Base-by-base conservation (phyloP, 2,113 vertebrate species). In the Eclectus roratus region DNA sequence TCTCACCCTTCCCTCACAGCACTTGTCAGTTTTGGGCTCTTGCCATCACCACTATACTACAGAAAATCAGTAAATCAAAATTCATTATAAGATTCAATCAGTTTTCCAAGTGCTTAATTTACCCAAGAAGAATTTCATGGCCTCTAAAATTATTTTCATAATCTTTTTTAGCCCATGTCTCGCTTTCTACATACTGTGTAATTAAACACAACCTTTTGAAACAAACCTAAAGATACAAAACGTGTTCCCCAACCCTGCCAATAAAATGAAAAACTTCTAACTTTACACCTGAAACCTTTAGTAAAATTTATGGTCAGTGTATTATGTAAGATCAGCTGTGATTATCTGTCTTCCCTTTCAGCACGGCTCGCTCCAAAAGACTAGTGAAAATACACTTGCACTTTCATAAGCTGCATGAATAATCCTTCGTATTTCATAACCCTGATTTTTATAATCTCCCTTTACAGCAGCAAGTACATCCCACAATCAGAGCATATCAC, bases 41-140 rank as follows among this genome's bases (percentile, higher is more conserved):
- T 96, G 94, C 94, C 96, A 95, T 96, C 86, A 81, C 52, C 91
- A 94, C 73, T 92, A 90, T 94, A 76, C 39, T 94, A 92, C 80
- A 91, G 94, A 96, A 96, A 96, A 97, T 96, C 80, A 97, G 86
- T 78, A 97, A 92, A 96, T 95, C 92, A 89, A 94, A 93, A 96
- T 95, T 96, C 89, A 96, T 95, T 93, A 96, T 69, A 82, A 80
- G 74, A 96, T 89, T 96, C 73, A 97, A 97, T 96, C 91, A 96
- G 78, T 86, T 87, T 94, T 89, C 91, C 78, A 96, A 96, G 96
- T 93, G 77, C 71, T 83, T 96, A 80, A 96, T 97, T 94, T 97
- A 93, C 60, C 79, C 70, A 89, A 39, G 68, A 95, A 91, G 78
- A 92, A 95, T 91, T 89, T 93, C 74, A 95, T 29, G 71, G 78